Base-by-base conservation (phyloP, 2,888 invertebrate species). In the Teleogryllus oceanicus region DNA sequence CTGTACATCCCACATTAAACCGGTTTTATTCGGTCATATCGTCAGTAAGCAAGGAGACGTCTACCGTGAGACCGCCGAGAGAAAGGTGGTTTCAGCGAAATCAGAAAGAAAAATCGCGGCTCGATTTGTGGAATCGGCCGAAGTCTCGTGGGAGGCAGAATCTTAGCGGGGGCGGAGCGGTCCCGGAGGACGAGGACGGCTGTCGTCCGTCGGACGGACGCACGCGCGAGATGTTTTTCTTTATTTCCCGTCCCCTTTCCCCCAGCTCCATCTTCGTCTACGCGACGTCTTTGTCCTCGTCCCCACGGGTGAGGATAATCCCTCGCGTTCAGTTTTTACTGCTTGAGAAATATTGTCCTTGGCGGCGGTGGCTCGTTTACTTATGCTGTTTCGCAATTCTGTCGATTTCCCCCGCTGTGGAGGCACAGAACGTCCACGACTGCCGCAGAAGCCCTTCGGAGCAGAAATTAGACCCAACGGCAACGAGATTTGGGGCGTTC, bases 311-410 rank as follows among this genome's bases (percentile, higher is more conserved):
- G 16, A 13, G 62, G 62, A 62, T 62, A 62, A 62, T 62, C 62
- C n/a, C 62, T n/a, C n/a, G 62, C 62, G 62, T 62, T 62, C 8
- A 62, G 62, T 62, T 62, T 62, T 62, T 62, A 62, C 62, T 62
- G 62, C 62, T 62, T 62, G 62, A 62, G 62, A 62, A 62, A 62
- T 16, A 62, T 62, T 62, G 62, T 62, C 62, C n/a, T 16, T n/a
- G n/a, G 62, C 62, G 62, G 62, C n/a, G 62, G 16, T 13, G 51
- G 13, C 13, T 13, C 62, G 62, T 62, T 62, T 62, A 62, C 62
- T 62, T 62, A 62, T 62, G 62, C 62, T 12, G 62, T 62, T 62
- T 18, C 24, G 24, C 24, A 24, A 24, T 37, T 37, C 37, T 37
- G 8, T 37, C 37, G 37, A 37, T 37, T 37, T 21, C 21, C 37